A percentile compares a stretch with the other conserved stretches of the same genome.
Conservation (phyloP, 2,888 invertebrate species). For the Epinotia demarniana region DNA sequence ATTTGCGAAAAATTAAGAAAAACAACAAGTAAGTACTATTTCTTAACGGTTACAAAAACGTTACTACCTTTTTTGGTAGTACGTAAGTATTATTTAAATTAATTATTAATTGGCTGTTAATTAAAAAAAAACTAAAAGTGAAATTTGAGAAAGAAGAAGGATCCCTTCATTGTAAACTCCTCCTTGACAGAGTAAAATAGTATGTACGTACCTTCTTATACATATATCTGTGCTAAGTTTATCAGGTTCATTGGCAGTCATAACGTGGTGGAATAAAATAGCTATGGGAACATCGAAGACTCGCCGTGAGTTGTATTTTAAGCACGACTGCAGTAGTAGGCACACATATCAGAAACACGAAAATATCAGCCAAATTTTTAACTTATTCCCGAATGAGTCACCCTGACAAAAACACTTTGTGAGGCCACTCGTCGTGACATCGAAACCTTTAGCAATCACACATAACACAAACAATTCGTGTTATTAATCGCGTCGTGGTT, state of each 20-base stretch:
- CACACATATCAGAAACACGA: constrained; percentile 14
- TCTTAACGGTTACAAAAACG: too few species aligned
- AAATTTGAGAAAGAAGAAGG: not conserved
- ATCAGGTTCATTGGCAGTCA: constrained; percentile 29
- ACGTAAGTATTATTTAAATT: too few species aligned
- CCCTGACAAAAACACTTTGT: constrained; percentile 45
- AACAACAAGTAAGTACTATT: too few species aligned
- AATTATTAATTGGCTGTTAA: too few species aligned
- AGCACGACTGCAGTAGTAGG: constrained; percentile 12
- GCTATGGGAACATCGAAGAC: constrained; percentile 23
- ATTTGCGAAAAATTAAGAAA: too few species aligned
- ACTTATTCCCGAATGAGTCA: constrained; percentile 40
- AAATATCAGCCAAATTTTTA: constrained; percentile 29
- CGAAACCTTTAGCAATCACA: constrained; percentile 49
- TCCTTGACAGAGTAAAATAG: not conserved
- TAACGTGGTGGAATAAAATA: constrained; percentile 15
- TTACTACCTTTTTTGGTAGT: too few species aligned
- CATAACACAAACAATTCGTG: constrained; percentile 49
- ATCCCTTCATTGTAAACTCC: not conserved
- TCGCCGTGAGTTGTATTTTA: constrained; percentile 21
- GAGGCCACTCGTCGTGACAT: constrained; percentile 52
- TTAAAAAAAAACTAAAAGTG: not conserved
- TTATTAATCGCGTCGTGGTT: constrained; percentile 4
- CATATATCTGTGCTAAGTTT: not conserved
- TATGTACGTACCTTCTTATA: not conserved